Evolutionary conservation across 1,140 invertebrate species (phyloP).

Genomic region (Dendroctonus valens): DNA sequence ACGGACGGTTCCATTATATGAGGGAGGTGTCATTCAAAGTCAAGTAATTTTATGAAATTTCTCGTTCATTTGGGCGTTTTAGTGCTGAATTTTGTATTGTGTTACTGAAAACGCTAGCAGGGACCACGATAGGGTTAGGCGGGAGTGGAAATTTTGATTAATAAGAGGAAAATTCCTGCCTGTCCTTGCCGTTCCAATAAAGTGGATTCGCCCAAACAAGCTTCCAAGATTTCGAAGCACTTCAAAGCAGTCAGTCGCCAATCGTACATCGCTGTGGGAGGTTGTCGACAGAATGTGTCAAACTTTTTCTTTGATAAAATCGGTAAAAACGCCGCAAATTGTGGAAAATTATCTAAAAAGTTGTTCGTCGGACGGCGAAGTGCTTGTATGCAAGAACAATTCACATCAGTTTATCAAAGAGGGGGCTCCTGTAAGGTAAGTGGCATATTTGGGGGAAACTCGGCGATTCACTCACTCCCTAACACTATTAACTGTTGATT

Average conservation of each 20-base stretch:
- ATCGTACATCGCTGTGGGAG: constrained; percentile 47
- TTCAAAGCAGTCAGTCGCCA: constrained; percentile 50
- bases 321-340: constrained; percentile 43
- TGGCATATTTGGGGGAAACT: constrained; percentile 44
- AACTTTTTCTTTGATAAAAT: constrained; percentile 49
- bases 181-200: constrained; percentile 36
- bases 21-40: constrained; percentile 30
- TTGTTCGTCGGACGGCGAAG: constrained; percentile 32
- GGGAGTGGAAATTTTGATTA: not conserved
- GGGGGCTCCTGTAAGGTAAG: constrained; percentile 48
- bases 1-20: constrained; percentile 32
- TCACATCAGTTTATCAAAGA: constrained; percentile 32
- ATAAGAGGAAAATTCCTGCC: constrained; percentile 12
- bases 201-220: constrained; percentile 50
- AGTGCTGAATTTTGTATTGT: not conserved
- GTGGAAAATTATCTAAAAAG: constrained; percentile 40
- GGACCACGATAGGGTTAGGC: not conserved
- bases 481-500: too few species aligned
- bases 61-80: not conserved
- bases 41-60: constrained; percentile 9
- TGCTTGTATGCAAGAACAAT: constrained; percentile 33
- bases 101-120: not conserved
- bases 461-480: too few species aligned
- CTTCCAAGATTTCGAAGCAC: constrained; percentile 49
- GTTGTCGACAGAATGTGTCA: constrained; percentile 51